Percentiles rank a stretch among this genome's conserved stretches.
phyloP scores from a whole-genome alignment of 2,797 vertebrate species.

The Rhinella marina region DNA sequence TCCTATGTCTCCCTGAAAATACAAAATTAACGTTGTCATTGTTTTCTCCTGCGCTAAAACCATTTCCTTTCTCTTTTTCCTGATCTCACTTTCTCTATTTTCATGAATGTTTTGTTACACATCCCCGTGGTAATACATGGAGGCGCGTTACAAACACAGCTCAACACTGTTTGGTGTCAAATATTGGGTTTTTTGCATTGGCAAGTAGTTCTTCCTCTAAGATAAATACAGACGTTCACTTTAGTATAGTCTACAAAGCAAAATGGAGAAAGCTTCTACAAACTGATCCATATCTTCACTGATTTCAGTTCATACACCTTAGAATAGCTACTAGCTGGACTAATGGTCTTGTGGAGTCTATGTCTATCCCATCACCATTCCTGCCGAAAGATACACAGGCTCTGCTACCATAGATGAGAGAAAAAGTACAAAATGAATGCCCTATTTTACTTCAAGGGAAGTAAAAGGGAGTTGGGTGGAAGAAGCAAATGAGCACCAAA shows the following conservation, averaged over 20 bases:
- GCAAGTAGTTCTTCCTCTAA: background rate
- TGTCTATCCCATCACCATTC: too few species aligned
- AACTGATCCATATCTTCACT: background rate
- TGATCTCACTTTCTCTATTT: conserved; percentile 60
- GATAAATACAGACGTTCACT: background rate
- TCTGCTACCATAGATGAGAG: too few species aligned
- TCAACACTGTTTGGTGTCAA: conserved; percentile 25
- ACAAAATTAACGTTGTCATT: conserved; percentile 54
- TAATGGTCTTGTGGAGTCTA: too few species aligned
- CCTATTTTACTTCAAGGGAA: too few species aligned
- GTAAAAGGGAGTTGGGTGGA: too few species aligned
- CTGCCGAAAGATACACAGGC: too few species aligned
- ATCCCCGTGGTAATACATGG: conserved; percentile 42
- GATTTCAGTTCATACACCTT: background rate
- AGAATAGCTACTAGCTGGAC: too few species aligned
- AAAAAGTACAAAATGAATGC: too few species aligned
- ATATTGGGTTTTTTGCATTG: background rate
- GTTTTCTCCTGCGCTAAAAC: conserved; percentile 47
- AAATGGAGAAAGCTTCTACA: background rate
- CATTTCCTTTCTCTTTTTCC: conserved; percentile 50
- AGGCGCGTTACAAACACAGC: conserved; percentile 51
- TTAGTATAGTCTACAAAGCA: background rate
- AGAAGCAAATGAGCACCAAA: too few species aligned
- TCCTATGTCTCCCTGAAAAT: conserved; percentile 45
- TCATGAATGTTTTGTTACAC: conserved; percentile 53